Conservation (phyloP, 2,113 vertebrate species). For the Nycticryphes semicollaris region DNA sequence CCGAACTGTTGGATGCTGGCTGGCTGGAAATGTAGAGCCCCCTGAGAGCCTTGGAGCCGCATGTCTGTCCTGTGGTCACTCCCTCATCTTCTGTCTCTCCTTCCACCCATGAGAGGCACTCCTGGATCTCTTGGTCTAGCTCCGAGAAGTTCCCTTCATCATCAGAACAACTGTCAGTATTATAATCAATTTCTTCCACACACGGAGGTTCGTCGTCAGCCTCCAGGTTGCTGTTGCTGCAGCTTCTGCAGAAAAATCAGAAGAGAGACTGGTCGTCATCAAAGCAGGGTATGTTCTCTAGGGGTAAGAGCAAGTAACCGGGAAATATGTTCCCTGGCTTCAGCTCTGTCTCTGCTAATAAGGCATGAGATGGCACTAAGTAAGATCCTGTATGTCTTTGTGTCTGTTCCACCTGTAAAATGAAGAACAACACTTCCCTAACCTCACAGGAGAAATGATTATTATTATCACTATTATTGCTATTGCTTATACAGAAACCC, state of each 20-base stretch:
- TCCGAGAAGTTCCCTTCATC: constrained; percentile 49
- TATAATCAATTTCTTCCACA: constrained; percentile 86
- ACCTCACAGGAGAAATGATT: neutral
- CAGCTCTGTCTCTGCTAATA: neutral
- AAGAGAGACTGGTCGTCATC: neutral
- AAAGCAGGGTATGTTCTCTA: neutral
- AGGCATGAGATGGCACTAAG: neutral
- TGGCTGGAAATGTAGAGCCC: neutral
- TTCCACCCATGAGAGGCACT: neutral
- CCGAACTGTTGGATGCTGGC: neutral
- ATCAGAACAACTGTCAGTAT: constrained; percentile 66
- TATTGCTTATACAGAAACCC: neutral
- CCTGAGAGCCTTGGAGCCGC: neutral
- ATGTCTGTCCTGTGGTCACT: neutral
- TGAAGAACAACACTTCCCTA: neutral
- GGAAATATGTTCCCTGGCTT: neutral
- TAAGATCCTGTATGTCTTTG: neutral
- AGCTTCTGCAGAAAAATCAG: constrained; percentile 54
- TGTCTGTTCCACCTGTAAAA: neutral
- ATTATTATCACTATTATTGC: neutral
- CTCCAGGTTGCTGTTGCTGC: constrained; percentile 41
- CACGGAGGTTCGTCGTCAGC: constrained; percentile 89
- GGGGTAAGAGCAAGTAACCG: neutral
- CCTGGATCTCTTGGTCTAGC: constrained; percentile 69
- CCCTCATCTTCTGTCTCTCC: neutral